Evolutionary conservation across 2,888 invertebrate species (phyloP).

Genomic region (Hesperia comma): DNA sequence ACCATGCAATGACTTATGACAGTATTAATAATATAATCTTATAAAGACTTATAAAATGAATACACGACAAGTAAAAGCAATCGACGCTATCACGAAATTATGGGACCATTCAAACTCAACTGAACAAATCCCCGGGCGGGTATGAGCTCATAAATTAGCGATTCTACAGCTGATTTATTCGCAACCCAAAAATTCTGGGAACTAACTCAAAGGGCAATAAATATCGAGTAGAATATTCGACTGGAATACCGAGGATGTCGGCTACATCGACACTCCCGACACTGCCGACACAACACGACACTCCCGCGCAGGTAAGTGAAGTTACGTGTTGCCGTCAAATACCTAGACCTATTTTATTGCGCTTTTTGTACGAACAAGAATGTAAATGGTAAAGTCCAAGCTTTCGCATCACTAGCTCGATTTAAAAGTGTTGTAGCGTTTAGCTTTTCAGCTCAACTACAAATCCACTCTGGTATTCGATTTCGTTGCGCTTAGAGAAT

Average conservation of each 20-base stretch:
- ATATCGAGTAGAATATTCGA: conserved; percentile 58
- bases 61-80: conserved; percentile 8
- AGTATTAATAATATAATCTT: neutral
- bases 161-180: conserved; percentile 45
- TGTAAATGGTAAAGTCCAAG: conserved; percentile 53
- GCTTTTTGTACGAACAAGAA: conserved; percentile 64
- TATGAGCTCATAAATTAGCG: conserved; percentile 44
- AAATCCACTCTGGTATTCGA: conserved; percentile 29
- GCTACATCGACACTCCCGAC: conserved; percentile 16
- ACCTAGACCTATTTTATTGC: conserved; percentile 71
- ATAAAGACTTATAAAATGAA: neutral
- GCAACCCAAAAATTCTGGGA: conserved; percentile 46
- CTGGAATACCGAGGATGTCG: conserved; percentile 56
- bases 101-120: conserved; percentile 28
- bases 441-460: conserved; percentile 27
- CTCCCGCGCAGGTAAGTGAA: conserved; percentile 77
- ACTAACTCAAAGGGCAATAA: conserved; percentile 52
- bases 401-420: conserved; percentile 31
- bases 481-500: conserved; percentile 20
- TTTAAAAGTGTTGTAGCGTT: conserved; percentile 34
- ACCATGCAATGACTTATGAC: too few species aligned
- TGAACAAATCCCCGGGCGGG: conserved; percentile 31
- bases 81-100: conserved; percentile 34
- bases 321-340: conserved; percentile 75
- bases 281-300: conserved; percentile 52